Evolutionary conservation across 2,113 vertebrate species (phyloP).

Genomic region (Papio anubis): DNA sequence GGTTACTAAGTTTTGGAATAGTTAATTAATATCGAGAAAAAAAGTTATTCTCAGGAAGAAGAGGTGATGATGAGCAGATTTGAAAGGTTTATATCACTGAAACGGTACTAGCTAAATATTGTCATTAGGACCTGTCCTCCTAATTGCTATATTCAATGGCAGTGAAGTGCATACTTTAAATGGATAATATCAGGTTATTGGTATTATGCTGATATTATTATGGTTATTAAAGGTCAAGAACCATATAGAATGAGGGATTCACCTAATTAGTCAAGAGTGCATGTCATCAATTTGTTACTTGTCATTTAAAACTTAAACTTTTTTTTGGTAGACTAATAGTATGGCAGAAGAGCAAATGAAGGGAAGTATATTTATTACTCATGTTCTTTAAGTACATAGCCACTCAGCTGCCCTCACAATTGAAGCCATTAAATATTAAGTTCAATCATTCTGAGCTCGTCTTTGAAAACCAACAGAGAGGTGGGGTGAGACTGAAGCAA

Average conservation of each 20-base stretch:
- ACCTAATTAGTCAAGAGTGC: constrained; percentile 74
- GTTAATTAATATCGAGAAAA: neutral
- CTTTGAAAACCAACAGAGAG: neutral
- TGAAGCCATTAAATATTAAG: constrained; percentile 38
- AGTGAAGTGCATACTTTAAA: neutral
- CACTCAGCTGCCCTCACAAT: constrained; percentile 59
- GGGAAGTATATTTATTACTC: constrained; percentile 45
- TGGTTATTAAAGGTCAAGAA: constrained; percentile 74
- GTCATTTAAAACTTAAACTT: constrained; percentile 76
- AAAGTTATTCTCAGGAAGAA: neutral
- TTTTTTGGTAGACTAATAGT: neutral
- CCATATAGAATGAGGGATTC: constrained; percentile 67
- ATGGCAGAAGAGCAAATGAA: constrained; percentile 31
- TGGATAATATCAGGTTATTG: neutral
- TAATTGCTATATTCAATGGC: neutral
- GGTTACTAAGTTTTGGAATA: neutral
- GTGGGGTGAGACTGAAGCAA: neutral
- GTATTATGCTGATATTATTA: constrained; percentile 58
- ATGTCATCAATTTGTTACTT: constrained; percentile 80
- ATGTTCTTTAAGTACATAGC: constrained; percentile 60
- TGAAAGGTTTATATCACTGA: neutral
- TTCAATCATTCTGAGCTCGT: constrained; percentile 34
- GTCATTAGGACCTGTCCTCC: neutral
- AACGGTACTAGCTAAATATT: neutral
- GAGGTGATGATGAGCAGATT: neutral